Conservation (phyloP, 2,888 invertebrate species). For the Crepidodera aurea region DNA sequence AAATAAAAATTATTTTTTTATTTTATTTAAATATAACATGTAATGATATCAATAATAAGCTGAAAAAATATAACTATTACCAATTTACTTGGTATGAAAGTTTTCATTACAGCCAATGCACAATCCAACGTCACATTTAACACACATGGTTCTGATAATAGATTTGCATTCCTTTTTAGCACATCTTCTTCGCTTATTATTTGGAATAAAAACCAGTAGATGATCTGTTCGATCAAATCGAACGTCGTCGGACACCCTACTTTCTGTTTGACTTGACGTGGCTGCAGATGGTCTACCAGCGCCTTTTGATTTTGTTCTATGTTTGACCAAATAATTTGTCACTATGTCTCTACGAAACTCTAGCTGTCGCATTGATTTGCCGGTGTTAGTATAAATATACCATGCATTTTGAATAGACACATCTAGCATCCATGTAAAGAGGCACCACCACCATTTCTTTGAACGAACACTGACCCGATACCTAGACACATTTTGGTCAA, state of each 20-base stretch:
- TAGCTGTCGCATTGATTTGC: conserved; percentile 9
- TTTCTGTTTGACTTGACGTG: conserved; percentile 9
- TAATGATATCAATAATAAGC: background rate
- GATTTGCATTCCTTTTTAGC: conserved; percentile 20
- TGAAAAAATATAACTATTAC: background rate
- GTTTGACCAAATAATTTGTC: conserved; percentile 27
- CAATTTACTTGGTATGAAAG: conserved; percentile 10
- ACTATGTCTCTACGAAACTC: conserved; percentile 35
- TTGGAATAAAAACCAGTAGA: conserved; percentile 12
- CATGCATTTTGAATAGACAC: conserved; percentile 9
- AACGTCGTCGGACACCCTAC: conserved; percentile 26
- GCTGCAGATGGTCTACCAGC: conserved; percentile 19
- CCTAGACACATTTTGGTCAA: conserved; percentile 7
- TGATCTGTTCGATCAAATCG: conserved; percentile 34
- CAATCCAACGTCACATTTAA: conserved; percentile 16
- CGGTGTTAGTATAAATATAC: background rate
- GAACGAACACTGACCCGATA: conserved; percentile 2
- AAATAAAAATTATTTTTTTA: no score
- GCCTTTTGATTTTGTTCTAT: conserved; percentile 19
- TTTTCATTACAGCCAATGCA: conserved; percentile 5
- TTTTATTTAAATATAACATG: no score
- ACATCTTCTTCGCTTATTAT: conserved; percentile 34
- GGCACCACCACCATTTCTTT: conserved; percentile 27
- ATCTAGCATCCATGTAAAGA: conserved; percentile 23
- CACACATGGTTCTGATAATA: conserved; percentile 5